These are phyloP conservation scores for Pachycephala philippinensis DNA, from an alignment of 2,113 vertebrate species.

Conservation along the genomic window DNA sequence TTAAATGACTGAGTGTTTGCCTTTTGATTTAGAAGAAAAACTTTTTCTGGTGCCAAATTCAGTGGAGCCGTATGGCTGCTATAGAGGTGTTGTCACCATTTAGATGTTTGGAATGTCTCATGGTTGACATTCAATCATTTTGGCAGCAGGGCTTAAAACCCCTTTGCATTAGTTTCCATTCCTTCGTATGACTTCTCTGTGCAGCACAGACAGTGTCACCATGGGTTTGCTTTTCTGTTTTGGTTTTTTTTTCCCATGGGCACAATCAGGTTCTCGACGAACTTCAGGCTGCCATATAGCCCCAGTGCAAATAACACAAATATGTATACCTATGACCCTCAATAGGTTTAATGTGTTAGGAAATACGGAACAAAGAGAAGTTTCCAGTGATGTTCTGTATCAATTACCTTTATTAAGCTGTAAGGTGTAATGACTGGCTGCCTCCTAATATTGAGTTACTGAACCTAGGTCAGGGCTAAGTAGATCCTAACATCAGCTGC, in stretches of 20 bases:
- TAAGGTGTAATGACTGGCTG: not conserved
- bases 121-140: not conserved
- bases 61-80: not conserved
- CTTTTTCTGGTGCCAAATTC: not conserved
- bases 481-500: not conserved
- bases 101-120: not conserved
- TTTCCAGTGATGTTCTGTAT: not conserved
- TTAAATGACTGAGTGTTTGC: not conserved
- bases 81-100: not conserved
- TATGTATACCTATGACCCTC: not conserved
- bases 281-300: not conserved
- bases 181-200: not conserved
- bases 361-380: not conserved
- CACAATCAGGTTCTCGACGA: not conserved
- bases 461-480: not conserved
- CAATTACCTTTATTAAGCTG: not conserved
- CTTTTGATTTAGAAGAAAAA: not conserved
- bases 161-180: not conserved
- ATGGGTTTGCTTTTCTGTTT: not conserved
- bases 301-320: not conserved
- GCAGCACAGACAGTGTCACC: not conserved
- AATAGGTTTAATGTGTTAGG: not conserved
- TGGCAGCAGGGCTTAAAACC: not conserved
- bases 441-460: not conserved
- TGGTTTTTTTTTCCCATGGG: fast-evolving